Evolutionary conservation across 2,797 vertebrate genomes (phyloP).

Genomic region (Loriculus beryllinus): DNA sequence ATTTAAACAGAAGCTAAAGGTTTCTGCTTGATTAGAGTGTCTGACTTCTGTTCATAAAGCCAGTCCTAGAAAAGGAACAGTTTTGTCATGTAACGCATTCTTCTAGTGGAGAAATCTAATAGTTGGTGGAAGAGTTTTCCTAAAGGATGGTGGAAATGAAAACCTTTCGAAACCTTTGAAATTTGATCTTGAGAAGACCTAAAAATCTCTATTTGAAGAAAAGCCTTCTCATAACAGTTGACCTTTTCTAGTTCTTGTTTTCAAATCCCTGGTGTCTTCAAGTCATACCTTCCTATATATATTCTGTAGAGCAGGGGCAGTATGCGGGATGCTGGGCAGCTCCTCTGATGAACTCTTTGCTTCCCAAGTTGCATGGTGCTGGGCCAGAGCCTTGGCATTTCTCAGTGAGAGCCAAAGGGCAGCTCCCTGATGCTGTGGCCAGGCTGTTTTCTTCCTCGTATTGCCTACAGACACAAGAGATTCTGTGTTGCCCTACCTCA

Average conservation of each 20-base stretch:
- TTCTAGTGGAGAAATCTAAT: constrained; percentile 28
- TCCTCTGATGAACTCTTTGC: neutral
- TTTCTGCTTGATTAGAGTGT: neutral
- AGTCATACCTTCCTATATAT: neutral
- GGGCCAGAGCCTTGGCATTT: neutral
- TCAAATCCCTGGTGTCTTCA: constrained; percentile 17
- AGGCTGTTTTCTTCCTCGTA: neutral
- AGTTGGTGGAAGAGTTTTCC: constrained; percentile 1
- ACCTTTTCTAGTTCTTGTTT: constrained; percentile 38
- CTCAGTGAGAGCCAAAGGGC: neutral
- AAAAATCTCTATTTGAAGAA: constrained; percentile 52
- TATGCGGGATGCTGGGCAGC: neutral
- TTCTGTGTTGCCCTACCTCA: neutral
- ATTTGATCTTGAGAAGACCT: constrained; percentile 23
- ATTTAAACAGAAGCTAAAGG: constrained; percentile 7
- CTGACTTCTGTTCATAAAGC: constrained; percentile 27
- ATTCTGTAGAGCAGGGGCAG: neutral
- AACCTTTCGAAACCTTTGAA: constrained; percentile 36
- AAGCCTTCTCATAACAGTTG: constrained; percentile 51
- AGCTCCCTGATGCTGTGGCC: neutral
- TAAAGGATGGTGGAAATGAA: constrained; percentile 25
- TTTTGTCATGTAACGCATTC: neutral
- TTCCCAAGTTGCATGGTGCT: neutral
- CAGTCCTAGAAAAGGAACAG: neutral
- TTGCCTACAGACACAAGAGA: neutral